A percentile compares a stretch with the other conserved stretches of the same genome.
Evolutionary conservation across 2,797 vertebrate species (phyloP).

Genomic region (Coracias cyanogaster): DNA sequence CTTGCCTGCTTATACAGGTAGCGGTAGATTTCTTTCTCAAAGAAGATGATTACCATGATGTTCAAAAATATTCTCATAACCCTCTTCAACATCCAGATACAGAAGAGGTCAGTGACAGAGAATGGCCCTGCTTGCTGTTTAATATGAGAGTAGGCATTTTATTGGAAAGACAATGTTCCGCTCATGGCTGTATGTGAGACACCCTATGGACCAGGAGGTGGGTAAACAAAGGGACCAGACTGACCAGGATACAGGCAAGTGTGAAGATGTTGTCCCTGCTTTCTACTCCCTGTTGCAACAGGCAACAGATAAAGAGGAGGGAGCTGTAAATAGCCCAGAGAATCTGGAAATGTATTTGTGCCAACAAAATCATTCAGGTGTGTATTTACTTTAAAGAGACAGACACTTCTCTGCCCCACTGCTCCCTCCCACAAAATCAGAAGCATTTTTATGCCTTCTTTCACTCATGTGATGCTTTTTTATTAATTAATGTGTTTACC

Average conservation of each 20-base stretch:
- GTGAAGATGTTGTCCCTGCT: neutral
- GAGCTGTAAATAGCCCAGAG: neutral
- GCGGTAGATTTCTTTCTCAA: neutral
- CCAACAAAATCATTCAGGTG: neutral
- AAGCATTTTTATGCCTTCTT: neutral
- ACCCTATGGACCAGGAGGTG: neutral
- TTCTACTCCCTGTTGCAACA: neutral
- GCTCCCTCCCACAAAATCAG: neutral
- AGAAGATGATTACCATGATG: fast-evolving
- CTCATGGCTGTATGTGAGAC: neutral
- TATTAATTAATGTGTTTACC: conserved; percentile 15
- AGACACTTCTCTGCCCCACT: fast-evolving
- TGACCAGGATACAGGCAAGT: fast-evolving
- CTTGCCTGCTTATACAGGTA: neutral
- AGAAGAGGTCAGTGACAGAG: neutral
- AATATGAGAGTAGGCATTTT: neutral
- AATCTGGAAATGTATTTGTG: neutral
- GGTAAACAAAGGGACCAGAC: neutral
- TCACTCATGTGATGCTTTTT: neutral
- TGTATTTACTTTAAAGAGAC: neutral
- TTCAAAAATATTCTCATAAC: neutral
- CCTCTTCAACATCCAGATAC: neutral
- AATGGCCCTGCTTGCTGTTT: neutral
- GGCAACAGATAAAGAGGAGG: neutral
- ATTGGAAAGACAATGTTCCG: neutral